Conservation (phyloP, 2,888 invertebrate genomes). For the Drosophila conformis region DNA sequence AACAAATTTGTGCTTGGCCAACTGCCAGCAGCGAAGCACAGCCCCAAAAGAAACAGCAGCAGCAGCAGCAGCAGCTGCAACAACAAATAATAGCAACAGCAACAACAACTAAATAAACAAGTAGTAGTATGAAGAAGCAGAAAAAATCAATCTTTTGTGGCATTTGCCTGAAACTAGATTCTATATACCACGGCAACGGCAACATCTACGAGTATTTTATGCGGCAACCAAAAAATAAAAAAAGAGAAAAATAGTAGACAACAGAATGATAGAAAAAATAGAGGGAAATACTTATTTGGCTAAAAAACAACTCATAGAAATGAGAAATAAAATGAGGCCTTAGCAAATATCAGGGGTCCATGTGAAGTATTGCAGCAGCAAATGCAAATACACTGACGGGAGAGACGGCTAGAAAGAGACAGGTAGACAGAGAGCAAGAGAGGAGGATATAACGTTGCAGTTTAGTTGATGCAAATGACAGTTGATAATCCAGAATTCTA, state of each 20-base stretch:
- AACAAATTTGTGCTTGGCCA: conserved; percentile 76
- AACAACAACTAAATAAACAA: conserved; percentile 47
- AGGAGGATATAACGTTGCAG: conserved; percentile 8
- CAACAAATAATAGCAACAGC: conserved; percentile 43
- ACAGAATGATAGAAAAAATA: conserved; percentile 20
- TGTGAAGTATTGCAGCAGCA: conserved; percentile 41
- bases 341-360: conserved; percentile 59
- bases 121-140: conserved; percentile 30
- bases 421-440: background rate
- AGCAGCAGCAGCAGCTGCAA: conserved; percentile 24
- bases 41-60: conserved; percentile 39
- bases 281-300: conserved; percentile 1
- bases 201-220: conserved; percentile 58
- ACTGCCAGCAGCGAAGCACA: conserved; percentile 54
- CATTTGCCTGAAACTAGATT: conserved; percentile 76
- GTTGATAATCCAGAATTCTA: conserved; percentile 18
- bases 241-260: conserved; percentile 6
- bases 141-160: conserved; percentile 76
- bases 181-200: conserved; percentile 51
- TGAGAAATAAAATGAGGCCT: conserved; percentile 63
- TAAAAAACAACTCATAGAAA: conserved; percentile 37
- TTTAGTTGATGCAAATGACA: conserved; percentile 29
- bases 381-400: conserved; percentile 4
- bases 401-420: background rate
- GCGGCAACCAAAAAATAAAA: conserved; percentile 47